A percentile compares a stretch with the other conserved stretches of the same genome.
Conservation (phyloP, 2,888 invertebrate species). For the Tolmerus cingulatus region DNA sequence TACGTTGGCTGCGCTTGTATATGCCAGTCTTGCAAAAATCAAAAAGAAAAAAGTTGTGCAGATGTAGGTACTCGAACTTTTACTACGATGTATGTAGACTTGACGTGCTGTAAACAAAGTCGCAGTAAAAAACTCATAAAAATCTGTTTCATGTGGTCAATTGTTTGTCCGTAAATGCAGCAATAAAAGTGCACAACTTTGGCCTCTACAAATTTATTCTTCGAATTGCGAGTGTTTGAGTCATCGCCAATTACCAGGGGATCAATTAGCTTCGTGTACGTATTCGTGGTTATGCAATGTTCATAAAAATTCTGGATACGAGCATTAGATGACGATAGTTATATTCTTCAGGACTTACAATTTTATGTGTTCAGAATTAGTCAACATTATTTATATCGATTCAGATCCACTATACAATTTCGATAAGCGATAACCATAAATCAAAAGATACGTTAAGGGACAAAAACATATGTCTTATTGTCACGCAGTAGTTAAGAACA, state of each 20-base stretch:
- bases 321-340: not conserved
- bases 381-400: not conserved
- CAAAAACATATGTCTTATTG: no score
- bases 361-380: not conserved
- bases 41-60: not conserved
- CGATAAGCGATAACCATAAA: no score
- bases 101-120: not conserved
- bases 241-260: not conserved
- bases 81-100: not conserved
- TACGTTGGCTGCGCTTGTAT: not conserved
- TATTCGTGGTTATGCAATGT: not conserved
- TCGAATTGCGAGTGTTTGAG: not conserved
- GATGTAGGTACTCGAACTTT: not conserved
- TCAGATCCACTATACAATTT: no score
- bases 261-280: not conserved
- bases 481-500: no score
- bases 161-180: not conserved
- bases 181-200: not conserved
- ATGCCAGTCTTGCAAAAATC: not conserved
- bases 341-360: not conserved
- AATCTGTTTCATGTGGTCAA: not conserved
- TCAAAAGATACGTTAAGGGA: no score
- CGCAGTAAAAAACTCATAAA: not conserved
- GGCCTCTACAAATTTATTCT: not conserved
- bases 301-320: not conserved